A percentile compares a stretch with the other conserved stretches of the same genome.
Conservation (phyloP, 2,888 invertebrate genomes). For the Erpobdella octoculata region DNA sequence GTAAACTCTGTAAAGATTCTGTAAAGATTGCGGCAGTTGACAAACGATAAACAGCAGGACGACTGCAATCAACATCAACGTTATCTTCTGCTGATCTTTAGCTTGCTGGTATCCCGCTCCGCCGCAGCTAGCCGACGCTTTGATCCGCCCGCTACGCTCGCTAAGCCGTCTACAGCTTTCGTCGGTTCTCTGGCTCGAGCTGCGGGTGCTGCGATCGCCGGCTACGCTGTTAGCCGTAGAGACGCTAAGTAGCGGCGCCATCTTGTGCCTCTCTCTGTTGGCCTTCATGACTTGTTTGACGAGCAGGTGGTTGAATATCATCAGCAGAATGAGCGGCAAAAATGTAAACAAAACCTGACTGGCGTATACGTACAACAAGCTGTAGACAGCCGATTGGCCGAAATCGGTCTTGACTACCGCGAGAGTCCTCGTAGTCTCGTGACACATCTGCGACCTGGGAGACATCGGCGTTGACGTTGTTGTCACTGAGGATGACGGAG, state of each 20-base stretch:
- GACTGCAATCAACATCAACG: conserved; percentile 67
- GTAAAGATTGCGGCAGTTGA: conserved; percentile 64
- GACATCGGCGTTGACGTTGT: neutral
- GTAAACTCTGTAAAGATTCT: conserved; percentile 54
- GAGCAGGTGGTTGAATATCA: conserved; percentile 67
- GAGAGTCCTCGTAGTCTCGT: neutral
- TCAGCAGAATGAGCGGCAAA: conserved; percentile 63
- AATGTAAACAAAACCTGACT: conserved; percentile 57
- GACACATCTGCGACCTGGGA: neutral
- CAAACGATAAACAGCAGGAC: conserved; percentile 68
- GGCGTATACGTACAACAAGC: conserved; percentile 28
- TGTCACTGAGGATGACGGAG: neutral
- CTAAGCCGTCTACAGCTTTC: too few species aligned
- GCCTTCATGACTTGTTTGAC: conserved; percentile 57
- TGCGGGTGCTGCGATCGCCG: neutral
- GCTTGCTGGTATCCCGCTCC: conserved; percentile 32
- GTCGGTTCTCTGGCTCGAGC: too few species aligned
- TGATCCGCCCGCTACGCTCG: too few species aligned
- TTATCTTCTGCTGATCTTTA: conserved; percentile 58
- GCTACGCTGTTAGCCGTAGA: neutral
- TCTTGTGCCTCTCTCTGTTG: conserved; percentile 46
- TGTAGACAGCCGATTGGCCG: conserved; percentile 21
- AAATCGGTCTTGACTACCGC: neutral
- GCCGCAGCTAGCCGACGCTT: neutral
- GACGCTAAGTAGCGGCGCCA: conserved; percentile 52